Base-by-base conservation (phyloP, 2,113 vertebrate genomes). In the Peromyscus californicus region DNA sequence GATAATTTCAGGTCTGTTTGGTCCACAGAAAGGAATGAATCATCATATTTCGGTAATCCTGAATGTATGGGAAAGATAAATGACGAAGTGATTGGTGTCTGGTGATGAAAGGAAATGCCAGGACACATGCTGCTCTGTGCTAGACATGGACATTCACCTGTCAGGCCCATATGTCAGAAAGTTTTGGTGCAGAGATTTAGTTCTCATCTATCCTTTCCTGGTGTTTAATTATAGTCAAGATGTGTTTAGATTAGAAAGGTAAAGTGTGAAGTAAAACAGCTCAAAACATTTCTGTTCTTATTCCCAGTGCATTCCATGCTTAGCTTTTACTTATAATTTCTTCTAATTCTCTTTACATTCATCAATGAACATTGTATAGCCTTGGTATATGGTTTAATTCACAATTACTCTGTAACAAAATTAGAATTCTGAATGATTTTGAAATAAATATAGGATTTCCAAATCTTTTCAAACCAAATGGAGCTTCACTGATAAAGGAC, bases 181-280 rank as follows among this genome's bases (percentile, higher is more conserved):
- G 91, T n/a, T 84, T 36, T 94, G 79, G 76, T 42, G 92, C 7
- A 17, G 82, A 76, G n/a, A 12, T 96, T 75, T 57, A 82, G 11
- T 97, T 97, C 86, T 87, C 90, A 1, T 8, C 95, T 97, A 96
- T 92, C 89, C 10, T 39, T 94, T 96, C 15, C 39, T 94, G 89
- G 54, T 65, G 89, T 59, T 90, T 93, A 90, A 97, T 95, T 0
- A 90, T 31, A 45, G 72, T 26, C 67, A 72, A 19, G 13, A 42
- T 19, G 51, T 51, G 54, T 86, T 92, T 90, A 85, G 24, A 22
- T 82, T 54, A n/a, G 54, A 63, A 75, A 94, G 57, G 4, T 51
- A 26, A 76, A 95, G 13, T 19, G 0, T 21, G 70, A 0, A 36
- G 24, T 13, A 94, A 97, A 85, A 80, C 15, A 78, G 0, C 7